A percentile compares a stretch with the other conserved stretches of the same genome.
Evolutionary conservation across 2,113 vertebrate species (phyloP).

Genomic region (Uria lomvia): DNA sequence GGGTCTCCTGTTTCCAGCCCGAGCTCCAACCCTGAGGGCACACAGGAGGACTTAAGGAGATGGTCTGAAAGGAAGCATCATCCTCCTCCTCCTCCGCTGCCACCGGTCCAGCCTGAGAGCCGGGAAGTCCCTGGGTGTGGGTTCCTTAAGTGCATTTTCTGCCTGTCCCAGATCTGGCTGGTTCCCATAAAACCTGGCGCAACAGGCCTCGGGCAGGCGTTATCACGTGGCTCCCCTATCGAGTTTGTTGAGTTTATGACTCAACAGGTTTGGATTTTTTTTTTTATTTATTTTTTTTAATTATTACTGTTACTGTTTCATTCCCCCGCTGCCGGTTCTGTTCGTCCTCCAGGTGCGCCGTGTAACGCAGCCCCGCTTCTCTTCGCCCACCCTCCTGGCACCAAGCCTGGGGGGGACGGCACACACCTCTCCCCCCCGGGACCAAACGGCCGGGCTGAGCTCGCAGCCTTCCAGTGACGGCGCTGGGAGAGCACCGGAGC

Average conservation of each 20-base stretch:
- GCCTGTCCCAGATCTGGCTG: background rate
- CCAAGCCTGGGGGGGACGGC: background rate
- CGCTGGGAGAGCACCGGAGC: rapidly evolving
- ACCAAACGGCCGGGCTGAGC: background rate
- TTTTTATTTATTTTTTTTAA: background rate
- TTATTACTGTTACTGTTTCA: background rate
- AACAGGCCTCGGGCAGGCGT: background rate
- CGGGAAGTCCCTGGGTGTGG: background rate
- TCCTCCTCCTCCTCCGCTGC: background rate
- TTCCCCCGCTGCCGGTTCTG: rapidly evolving
- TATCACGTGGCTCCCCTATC: background rate
- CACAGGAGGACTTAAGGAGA: background rate
- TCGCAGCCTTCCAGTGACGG: background rate
- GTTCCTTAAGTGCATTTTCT: background rate
- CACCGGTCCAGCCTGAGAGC: background rate
- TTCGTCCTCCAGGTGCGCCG: too few species aligned
- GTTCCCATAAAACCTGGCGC: background rate
- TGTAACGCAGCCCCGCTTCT: rapidly evolving
- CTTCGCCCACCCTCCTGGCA: rapidly evolving
- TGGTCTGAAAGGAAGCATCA: background rate
- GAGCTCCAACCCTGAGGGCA: background rate
- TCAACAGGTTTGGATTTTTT: background rate
- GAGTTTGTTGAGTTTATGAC: conserved; percentile 28
- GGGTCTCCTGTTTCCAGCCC: background rate
- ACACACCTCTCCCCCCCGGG: background rate